Conservation (phyloP, 2,888 invertebrate species). For the Noctua comes region DNA sequence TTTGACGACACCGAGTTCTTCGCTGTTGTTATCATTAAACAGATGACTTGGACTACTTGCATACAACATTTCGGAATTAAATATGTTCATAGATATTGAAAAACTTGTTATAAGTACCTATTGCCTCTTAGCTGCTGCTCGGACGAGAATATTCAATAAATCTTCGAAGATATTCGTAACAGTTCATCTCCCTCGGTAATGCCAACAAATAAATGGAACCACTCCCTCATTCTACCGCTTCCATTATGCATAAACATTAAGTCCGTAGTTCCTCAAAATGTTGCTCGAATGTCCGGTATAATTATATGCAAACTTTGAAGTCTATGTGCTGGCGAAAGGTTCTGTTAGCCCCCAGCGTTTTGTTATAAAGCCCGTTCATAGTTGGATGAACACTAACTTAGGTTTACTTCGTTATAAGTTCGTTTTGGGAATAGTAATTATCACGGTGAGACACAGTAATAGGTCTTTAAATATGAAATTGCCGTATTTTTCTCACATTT, state of each 20-base stretch:
- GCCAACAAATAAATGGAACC: constrained; percentile 35
- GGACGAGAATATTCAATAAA: constrained; percentile 6
- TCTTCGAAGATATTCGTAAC: constrained; percentile 19
- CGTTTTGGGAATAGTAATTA: not conserved
- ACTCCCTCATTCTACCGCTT: constrained; percentile 24
- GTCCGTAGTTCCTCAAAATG: constrained; percentile 49
- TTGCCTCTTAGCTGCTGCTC: not conserved
- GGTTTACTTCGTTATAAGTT: constrained; percentile 9
- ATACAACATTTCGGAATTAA: not conserved
- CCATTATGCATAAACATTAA: constrained; percentile 57
- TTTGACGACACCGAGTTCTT: not conserved
- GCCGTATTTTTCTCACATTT: too few relatives aligned
- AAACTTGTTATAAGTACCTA: not conserved
- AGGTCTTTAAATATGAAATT: too few relatives aligned
- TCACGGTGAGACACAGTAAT: not conserved
- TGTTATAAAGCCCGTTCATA: constrained; percentile 34
- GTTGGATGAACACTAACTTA: constrained; percentile 20
- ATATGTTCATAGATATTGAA: not conserved
- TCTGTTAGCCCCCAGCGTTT: constrained; percentile 43
- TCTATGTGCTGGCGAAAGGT: constrained; percentile 54
- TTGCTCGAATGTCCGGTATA: constrained; percentile 59
- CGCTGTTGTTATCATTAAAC: not conserved
- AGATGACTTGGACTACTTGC: not conserved
- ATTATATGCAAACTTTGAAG: constrained; percentile 69
- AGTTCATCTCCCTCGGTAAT: constrained; percentile 16